phyloP scores from a whole-genome alignment of 2,113 vertebrate genomes.

The Phrynocephalus versicolor region DNA sequence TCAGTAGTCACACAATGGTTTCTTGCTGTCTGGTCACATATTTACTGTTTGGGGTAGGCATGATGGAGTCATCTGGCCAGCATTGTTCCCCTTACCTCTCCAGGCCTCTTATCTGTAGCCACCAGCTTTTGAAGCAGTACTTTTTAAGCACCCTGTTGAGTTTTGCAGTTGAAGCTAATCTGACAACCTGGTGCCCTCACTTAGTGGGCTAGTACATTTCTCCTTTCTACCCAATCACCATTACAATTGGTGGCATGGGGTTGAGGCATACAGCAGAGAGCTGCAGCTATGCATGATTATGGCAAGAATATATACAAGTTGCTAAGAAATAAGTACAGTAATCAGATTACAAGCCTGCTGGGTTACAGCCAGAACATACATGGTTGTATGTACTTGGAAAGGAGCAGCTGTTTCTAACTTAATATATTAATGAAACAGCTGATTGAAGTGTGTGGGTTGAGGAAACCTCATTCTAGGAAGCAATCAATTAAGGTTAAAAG shows the following conservation, averaged over 20 bases:
- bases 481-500: background rate
- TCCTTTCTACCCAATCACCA: too few relatives aligned
- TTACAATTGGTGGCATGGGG: too few relatives aligned
- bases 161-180: background rate
- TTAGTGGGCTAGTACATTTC: too few relatives aligned
- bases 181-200: background rate
- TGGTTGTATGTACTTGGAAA: background rate
- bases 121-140: too few relatives aligned
- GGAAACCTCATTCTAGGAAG: background rate
- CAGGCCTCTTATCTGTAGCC: background rate
- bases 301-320: background rate
- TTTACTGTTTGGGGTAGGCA: background rate
- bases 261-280: background rate
- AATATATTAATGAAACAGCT: background rate
- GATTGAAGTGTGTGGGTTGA: background rate
- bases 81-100: background rate
- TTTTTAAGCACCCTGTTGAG: background rate
- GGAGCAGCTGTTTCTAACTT: background rate
- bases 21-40: too few relatives aligned
- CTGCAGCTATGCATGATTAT: background rate
- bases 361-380: background rate
- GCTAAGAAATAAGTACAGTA: background rate
- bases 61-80: background rate
- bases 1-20: too few relatives aligned
- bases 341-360: background rate